Conservation (phyloP, 2,888 invertebrate species). For the Pseudococcus jackbeardsleyi region DNA sequence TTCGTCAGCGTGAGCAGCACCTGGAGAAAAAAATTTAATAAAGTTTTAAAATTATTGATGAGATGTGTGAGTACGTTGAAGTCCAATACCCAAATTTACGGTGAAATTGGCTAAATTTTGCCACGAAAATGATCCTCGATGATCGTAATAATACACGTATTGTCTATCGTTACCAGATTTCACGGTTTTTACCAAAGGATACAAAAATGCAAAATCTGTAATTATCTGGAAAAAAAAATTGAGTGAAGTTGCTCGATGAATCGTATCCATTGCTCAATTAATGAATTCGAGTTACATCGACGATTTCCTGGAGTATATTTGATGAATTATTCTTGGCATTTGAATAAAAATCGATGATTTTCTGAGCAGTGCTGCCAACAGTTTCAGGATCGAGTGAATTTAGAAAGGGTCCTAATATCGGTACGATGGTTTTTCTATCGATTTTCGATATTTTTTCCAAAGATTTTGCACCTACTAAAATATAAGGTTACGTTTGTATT, state of each 20-base stretch:
- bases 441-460: background rate
- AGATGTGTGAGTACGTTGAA: too few relatives aligned
- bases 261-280: too few relatives aligned
- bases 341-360: background rate
- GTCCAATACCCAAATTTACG: background rate
- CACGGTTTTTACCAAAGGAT: background rate
- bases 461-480: background rate
- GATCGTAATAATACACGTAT: constrained; percentile 32
- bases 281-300: background rate
- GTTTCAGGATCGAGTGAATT: background rate
- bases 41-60: background rate
- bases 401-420: background rate
- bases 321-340: background rate
- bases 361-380: background rate
- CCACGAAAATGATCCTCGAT: background rate
- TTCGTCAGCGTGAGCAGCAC: constrained; percentile 4
- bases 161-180: too few relatives aligned
- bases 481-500: too few relatives aligned
- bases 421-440: background rate
- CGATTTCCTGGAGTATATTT: background rate
- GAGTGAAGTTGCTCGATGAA: too few relatives aligned
- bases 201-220: background rate
- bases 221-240: background rate
- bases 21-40: background rate
- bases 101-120: background rate